These are phyloP conservation scores for Apamea sordens DNA, from an alignment of 2,888 invertebrate genomes.

Conservation along the genomic window DNA sequence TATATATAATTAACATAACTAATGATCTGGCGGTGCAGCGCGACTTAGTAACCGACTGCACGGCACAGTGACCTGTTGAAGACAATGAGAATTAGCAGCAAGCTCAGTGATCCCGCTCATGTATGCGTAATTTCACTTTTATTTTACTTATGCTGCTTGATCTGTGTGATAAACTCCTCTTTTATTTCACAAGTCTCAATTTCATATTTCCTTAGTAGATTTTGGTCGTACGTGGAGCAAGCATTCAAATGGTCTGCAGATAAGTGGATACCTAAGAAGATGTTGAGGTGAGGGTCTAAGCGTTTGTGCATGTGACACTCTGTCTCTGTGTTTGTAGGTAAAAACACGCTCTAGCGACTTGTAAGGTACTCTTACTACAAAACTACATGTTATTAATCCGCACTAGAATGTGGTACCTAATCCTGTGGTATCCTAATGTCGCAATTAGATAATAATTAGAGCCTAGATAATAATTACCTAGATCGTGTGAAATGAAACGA, in stretches of 20 bases:
- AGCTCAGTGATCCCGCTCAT: slow-evolving; percentile 5
- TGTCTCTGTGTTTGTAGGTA: background rate
- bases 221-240: background rate
- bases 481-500: slow-evolving; percentile 24
- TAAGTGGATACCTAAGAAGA: background rate
- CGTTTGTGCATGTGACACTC: background rate
- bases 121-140: too few species aligned
- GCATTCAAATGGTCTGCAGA: background rate
- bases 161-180: background rate
- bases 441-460: slow-evolving; percentile 32
- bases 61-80: background rate
- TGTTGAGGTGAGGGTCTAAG: background rate
- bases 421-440: slow-evolving; percentile 22
- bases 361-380: background rate
- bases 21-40: slow-evolving; percentile 53
- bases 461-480: slow-evolving; percentile 29
- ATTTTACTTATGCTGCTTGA: background rate
- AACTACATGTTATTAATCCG: background rate
- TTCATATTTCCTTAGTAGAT: background rate
- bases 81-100: slow-evolving; percentile 11
- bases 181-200: background rate
- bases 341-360: background rate
- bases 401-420: too few species aligned
- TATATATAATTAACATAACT: slow-evolving; percentile 69
- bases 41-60: background rate